Percentiles rank a stretch among this genome's conserved stretches.
Conservation (phyloP, 2,797 vertebrate genomes). For the Muscicapa comitata region DNA sequence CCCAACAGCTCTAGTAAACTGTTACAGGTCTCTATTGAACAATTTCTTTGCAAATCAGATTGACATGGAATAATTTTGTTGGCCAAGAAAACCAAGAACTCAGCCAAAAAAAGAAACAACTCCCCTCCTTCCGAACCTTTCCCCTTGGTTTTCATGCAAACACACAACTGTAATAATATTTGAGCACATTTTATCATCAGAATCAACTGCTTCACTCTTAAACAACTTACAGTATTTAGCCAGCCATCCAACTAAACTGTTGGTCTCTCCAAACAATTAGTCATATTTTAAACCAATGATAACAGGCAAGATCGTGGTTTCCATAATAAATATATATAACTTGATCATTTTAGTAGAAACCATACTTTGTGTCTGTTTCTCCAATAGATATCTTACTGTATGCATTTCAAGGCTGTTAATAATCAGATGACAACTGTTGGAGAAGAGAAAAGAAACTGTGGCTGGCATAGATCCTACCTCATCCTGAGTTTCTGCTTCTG, state of each 20-base stretch:
- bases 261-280: constrained; percentile 25
- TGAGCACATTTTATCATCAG: constrained; percentile 34
- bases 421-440: background rate
- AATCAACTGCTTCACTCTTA: constrained; percentile 43
- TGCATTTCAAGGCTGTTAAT: background rate
- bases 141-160: constrained; percentile 26
- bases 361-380: background rate
- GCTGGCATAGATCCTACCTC: background rate
- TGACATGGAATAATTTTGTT: constrained; percentile 47
- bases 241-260: constrained; percentile 1
- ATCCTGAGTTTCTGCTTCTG: constrained; percentile 12
- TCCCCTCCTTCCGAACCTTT: background rate
- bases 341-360: background rate
- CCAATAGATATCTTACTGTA: background rate
- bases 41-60: constrained; percentile 44
- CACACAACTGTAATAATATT: constrained; percentile 56
- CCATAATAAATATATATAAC: constrained; percentile 38
- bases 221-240: background rate
- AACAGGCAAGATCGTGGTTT: constrained; percentile 25
- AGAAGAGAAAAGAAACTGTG: background rate
- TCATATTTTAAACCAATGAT: constrained; percentile 35
- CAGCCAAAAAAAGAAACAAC: background rate
- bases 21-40: background rate
- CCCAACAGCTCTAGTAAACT: background rate
- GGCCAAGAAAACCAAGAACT: constrained; percentile 49